Evolutionary conservation across 2,797 vertebrate genomes (phyloP), one percentile per base, ranked within the genome.

Genomic region (Hyperoplus lanceolatus): DNA sequence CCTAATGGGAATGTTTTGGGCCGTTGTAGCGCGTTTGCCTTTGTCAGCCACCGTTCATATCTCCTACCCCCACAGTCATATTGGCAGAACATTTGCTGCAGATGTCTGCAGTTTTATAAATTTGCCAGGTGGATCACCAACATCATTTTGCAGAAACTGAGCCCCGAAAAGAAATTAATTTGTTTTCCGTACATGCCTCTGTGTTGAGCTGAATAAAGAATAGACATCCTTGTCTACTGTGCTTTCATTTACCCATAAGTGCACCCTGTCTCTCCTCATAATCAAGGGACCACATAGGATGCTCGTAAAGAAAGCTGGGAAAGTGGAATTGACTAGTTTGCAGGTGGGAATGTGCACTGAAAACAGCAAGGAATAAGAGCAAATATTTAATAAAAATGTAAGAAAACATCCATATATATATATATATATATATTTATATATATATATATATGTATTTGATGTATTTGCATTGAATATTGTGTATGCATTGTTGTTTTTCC

Each of bases 51-150:
- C 29, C 29, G 29, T 29, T 29, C 29, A 29, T 18, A 60, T 61
- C 61, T 63, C 38, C 15, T 48, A 60, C 55, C 53, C 72, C 55
- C 39, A 36, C 81, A 48, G 18, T 64, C 56, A 29, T 57, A 54
- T 49, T 81, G 61, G 73, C 65, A 60, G 46, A 79, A 83, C 66
- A 77, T 78, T 83, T 53, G 49, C 9, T 9, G 11, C 55, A 48
- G 29, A 68, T 58, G n/a, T 65, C 48, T 50, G 42, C 55, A 53
- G 3, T 61, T 73, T 64, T 29, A 29, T 29, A 29, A 29, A 29
- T 29, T 29, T 73, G 36, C 39, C 45, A 49, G 3, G 36, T 78
- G 43, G 38, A 75, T 68, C 18, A 54, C 5, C 3, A 15, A 65
- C 11, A 68, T 51, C 0, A 36, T 64, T 68, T n/a, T 43, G 48